Conservation (phyloP, 1,140 invertebrate species). For the Drosophila kikkawai region DNA sequence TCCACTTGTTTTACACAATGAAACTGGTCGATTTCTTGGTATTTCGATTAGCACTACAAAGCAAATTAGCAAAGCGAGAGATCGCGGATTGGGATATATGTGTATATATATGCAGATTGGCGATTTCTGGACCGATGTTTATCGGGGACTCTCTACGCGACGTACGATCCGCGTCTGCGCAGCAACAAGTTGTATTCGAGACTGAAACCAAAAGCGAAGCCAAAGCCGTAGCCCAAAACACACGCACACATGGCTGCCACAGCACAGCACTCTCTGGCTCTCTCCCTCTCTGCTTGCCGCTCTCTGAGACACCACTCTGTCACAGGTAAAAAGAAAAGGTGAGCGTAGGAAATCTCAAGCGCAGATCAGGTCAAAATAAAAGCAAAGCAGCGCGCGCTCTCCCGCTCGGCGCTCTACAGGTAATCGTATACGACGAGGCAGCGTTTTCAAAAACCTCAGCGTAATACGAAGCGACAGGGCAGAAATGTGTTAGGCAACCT, state of each 20-base stretch:
- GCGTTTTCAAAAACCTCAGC: slow-evolving; percentile 59
- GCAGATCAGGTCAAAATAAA: slow-evolving; percentile 71
- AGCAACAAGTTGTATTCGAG: slow-evolving; percentile 79
- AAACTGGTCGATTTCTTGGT: slow-evolving; percentile 24
- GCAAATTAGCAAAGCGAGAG: slow-evolving; percentile 58
- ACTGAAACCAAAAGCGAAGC: slow-evolving; percentile 64
- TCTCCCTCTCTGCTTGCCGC: background rate
- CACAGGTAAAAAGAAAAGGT: slow-evolving; percentile 74
- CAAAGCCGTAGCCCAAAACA: slow-evolving; percentile 31
- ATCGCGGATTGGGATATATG: slow-evolving; percentile 19
- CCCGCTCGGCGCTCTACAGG: slow-evolving; percentile 31
- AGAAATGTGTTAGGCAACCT: slow-evolving; percentile 17
- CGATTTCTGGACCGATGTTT: slow-evolving; percentile 3
- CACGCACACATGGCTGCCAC: slow-evolving; percentile 5
- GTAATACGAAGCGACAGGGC: slow-evolving; percentile 46
- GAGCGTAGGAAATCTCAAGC: slow-evolving; percentile 67
- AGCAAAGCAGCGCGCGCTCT: slow-evolving; percentile 56
- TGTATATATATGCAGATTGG: slow-evolving; percentile 1
- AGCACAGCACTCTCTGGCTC: background rate
- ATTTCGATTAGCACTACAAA: slow-evolving; percentile 64
- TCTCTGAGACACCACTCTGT: background rate
- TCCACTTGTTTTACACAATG: slow-evolving; percentile 53
- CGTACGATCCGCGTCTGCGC: slow-evolving; percentile 73
- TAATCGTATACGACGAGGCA: slow-evolving; percentile 45
- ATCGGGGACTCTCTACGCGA: slow-evolving; percentile 8